A percentile compares a stretch with the other conserved stretches of the same genome.
These are phyloP conservation scores for Hemaris fuciformis DNA, from an alignment of 2,888 invertebrate genomes.

Conservation along the genomic window DNA sequence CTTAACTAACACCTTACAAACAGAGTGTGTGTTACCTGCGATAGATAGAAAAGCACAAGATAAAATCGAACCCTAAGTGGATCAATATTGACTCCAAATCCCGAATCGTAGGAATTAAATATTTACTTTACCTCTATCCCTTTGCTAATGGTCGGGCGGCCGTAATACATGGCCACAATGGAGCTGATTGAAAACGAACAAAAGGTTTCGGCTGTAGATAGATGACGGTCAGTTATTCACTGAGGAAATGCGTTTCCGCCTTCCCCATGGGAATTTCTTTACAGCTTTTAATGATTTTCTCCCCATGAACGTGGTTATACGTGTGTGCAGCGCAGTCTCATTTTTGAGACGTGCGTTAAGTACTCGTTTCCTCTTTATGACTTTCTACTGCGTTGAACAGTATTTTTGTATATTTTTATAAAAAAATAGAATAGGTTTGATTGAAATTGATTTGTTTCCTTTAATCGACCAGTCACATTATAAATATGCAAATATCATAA, in stretches of 20 bases:
- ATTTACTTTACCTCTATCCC: constrained; percentile 6
- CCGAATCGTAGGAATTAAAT: not conserved
- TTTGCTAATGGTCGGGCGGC: constrained; percentile 1
- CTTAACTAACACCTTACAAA: not conserved
- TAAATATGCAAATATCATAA: too few relatives aligned
- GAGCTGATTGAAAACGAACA: constrained; percentile 12
- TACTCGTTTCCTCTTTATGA: not conserved
- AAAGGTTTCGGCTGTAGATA: constrained; percentile 12
- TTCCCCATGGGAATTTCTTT: constrained; percentile 7
- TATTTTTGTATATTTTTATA: not conserved
- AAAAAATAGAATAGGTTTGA: not conserved
- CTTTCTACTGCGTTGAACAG: not conserved
- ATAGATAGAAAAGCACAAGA: not conserved
- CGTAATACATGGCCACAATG: constrained; percentile 1
- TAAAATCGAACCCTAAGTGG: not conserved
- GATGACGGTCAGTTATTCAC: constrained; percentile 10
- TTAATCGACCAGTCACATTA: too few relatives aligned
- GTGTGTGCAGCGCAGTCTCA: not conserved
- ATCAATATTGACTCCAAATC: not conserved
- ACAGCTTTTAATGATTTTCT: constrained; percentile 8
- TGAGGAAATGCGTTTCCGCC: constrained; percentile 7
- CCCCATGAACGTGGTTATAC: not conserved
- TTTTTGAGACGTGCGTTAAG: not conserved
- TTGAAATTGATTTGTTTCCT: too few relatives aligned
- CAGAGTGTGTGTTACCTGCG: not conserved